Evolutionary conservation across 2,797 vertebrate genomes (phyloP).

Genomic region (Tragelaphus eurycerus): DNA sequence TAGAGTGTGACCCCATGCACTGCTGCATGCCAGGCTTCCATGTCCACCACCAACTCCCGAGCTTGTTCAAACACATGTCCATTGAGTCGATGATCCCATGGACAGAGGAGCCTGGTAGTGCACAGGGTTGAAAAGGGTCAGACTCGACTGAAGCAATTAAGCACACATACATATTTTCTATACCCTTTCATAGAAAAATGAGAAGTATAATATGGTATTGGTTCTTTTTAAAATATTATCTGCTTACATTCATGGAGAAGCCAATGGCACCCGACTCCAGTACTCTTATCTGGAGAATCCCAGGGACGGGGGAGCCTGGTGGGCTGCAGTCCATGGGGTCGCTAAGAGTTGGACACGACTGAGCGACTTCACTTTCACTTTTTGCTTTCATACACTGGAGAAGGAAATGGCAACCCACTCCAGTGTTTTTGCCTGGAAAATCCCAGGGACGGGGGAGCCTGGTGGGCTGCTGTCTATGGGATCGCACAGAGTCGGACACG

Average conservation of each 20-base stretch:
- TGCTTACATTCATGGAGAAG: conserved; percentile 31
- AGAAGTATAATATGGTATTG: conserved; percentile 39
- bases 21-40: background rate
- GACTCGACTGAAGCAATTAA: background rate
- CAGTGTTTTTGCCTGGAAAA: background rate
- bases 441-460: background rate
- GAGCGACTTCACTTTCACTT: background rate
- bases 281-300: background rate
- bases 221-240: conserved; percentile 53
- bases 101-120: background rate
- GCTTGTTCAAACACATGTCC: background rate
- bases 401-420: background rate
- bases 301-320: background rate
- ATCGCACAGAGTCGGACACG: fast-evolving
- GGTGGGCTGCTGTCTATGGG: background rate
- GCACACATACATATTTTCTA: background rate
- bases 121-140: background rate
- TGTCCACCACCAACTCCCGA: background rate
- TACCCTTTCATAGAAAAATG: background rate
- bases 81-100: background rate
- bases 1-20: background rate
- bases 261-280: background rate
- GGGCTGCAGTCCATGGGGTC: background rate
- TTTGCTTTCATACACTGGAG: background rate
- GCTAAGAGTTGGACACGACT: fast-evolving